These are phyloP conservation scores for Nesometra sesokonis DNA, from an alignment of 35 echinoderm and acorn worm genomes.

Conservation along the genomic window DNA sequence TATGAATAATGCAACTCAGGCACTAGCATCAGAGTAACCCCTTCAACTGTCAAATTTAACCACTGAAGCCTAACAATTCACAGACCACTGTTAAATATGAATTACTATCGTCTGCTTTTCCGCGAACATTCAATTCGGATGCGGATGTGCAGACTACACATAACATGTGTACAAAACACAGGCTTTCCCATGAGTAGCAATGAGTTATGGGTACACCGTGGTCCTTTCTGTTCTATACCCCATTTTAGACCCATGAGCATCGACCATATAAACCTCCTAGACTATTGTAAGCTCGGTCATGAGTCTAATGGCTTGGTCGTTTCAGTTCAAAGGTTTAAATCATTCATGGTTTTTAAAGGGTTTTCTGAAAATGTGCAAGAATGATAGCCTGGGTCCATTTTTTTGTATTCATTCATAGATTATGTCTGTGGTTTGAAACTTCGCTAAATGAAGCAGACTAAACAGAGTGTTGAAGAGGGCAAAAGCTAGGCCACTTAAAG, in stretches of 20 bases:
- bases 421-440: no score
- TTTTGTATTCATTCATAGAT: no score
- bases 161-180: background rate
- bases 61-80: background rate
- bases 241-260: background rate
- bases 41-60: background rate
- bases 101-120: background rate
- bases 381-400: no score
- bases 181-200: background rate
- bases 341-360: no score
- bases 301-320: no score
- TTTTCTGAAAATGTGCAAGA: no score
- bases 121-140: background rate
- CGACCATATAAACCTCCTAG: no score
- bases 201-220: background rate
- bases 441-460: no score
- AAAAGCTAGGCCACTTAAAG: background rate
- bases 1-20: background rate
- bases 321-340: no score
- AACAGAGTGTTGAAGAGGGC: background rate
- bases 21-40: no score
- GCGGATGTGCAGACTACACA: background rate
- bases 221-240: background rate
- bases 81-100: background rate
- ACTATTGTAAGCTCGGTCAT: no score